phyloP scores from a whole-genome alignment of 2,797 vertebrate genomes.

The Coluber constrictor region DNA sequence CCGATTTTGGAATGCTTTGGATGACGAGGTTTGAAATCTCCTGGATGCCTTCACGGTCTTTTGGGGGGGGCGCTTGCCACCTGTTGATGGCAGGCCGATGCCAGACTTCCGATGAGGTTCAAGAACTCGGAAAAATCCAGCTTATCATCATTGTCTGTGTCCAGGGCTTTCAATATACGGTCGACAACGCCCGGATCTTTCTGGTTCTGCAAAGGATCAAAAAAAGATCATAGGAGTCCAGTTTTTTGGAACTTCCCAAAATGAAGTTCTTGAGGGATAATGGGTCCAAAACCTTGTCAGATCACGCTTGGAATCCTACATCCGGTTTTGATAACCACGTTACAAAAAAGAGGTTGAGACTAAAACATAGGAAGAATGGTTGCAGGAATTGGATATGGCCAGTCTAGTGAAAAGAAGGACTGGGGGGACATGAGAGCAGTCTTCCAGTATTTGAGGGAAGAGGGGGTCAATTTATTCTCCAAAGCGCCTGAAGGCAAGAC shows the following conservation, averaged over 20 bases:
- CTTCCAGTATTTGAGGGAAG: neutral
- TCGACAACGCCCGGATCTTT: constrained; percentile 68
- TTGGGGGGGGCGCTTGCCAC: neutral
- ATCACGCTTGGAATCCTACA: neutral
- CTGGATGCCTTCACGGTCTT: neutral
- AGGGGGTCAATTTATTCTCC: neutral
- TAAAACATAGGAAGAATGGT: neutral
- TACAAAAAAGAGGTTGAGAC: neutral
- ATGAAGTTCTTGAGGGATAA: neutral
- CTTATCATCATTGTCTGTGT: constrained; percentile 80
- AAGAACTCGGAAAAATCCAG: constrained; percentile 89
- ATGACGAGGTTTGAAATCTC: neutral
- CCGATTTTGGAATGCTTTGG: constrained; percentile 1
- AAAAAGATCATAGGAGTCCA: accelerated
- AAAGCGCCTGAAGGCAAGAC: neutral
- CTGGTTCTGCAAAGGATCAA: constrained; percentile 64
- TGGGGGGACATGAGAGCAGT: neutral
- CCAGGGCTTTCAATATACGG: constrained; percentile 86
- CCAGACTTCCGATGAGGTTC: constrained; percentile 73
- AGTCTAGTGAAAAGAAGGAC: neutral
- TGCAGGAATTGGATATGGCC: neutral
- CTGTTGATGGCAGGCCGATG: constrained; percentile 68
- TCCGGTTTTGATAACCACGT: neutral
- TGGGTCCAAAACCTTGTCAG: neutral
- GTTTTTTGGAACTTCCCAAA: neutral